Conservation (phyloP, 2,113 vertebrate species). For the Murina feae region DNA sequence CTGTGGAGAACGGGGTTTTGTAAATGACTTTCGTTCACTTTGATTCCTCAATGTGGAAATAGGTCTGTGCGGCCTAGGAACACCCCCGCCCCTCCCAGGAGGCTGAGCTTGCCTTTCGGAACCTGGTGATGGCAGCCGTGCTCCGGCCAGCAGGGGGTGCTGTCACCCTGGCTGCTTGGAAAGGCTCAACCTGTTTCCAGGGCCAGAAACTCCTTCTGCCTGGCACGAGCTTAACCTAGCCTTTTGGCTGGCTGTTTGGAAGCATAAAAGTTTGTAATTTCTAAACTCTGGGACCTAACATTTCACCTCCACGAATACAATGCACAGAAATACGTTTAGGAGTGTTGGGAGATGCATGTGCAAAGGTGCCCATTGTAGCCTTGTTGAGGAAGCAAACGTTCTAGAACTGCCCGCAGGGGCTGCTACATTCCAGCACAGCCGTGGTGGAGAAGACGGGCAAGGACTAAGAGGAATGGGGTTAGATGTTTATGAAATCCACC, state of each 20-base stretch:
- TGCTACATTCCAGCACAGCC: rapidly evolving
- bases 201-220: neutral
- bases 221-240: neutral
- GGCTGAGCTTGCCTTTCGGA: neutral
- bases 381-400: neutral
- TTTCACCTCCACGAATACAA: neutral
- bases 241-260: neutral
- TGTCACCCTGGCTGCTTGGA: neutral
- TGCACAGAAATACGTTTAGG: neutral
- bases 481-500: rapidly evolving
- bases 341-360: no score
- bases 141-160: neutral
- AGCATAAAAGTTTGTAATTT: neutral
- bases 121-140: rapidly evolving
- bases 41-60: neutral
- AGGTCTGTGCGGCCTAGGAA: no score
- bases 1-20: neutral
- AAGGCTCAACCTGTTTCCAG: neutral
- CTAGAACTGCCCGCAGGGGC: neutral
- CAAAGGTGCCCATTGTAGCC: neutral
- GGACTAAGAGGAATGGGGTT: neutral
- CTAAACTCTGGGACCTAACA: no score
- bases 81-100: no score
- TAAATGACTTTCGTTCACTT: neutral
- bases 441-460: rapidly evolving